These are phyloP conservation scores for Cariama cristata DNA, from an alignment of 2,113 vertebrate genomes.

Conservation along the genomic window DNA sequence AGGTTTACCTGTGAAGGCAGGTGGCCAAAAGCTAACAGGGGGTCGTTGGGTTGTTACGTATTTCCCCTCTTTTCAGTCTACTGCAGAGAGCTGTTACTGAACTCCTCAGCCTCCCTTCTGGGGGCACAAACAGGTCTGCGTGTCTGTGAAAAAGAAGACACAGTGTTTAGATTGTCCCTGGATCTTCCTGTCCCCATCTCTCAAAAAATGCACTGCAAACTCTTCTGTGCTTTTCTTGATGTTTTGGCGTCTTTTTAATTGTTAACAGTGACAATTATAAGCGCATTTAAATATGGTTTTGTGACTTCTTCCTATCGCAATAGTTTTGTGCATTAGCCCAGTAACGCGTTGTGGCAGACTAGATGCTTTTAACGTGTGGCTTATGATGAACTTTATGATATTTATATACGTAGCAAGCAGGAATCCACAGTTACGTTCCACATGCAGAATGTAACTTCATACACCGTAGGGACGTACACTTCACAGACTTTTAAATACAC, in stretches of 20 bases:
- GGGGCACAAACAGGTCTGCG: background rate
- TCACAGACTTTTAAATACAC: conserved; percentile 45
- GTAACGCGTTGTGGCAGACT: background rate
- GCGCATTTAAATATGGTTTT: background rate
- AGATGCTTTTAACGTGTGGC: background rate
- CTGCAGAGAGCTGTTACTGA: background rate
- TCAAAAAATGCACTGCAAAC: background rate
- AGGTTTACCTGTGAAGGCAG: background rate
- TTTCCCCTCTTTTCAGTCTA: background rate
- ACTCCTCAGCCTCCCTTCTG: background rate
- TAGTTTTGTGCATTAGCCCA: background rate
- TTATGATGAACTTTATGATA: conserved; percentile 16
- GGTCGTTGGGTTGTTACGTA: background rate
- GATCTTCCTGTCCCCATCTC: background rate
- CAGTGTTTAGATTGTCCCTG: background rate
- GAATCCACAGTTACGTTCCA: conserved; percentile 41
- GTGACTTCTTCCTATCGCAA: background rate
- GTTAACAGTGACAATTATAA: background rate
- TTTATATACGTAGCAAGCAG: background rate
- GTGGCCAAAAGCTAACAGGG: background rate
- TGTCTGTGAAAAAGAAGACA: background rate
- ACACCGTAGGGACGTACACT: conserved; percentile 57
- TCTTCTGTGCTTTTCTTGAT: background rate
- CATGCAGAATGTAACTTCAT: conserved; percentile 17
- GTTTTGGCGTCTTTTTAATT: background rate